Percentiles rank a stretch among this genome's conserved stretches.
Evolutionary conservation across 1,140 invertebrate species (phyloP).

Genomic region (fruit fly (Drosophila melanogaster)): DNA sequence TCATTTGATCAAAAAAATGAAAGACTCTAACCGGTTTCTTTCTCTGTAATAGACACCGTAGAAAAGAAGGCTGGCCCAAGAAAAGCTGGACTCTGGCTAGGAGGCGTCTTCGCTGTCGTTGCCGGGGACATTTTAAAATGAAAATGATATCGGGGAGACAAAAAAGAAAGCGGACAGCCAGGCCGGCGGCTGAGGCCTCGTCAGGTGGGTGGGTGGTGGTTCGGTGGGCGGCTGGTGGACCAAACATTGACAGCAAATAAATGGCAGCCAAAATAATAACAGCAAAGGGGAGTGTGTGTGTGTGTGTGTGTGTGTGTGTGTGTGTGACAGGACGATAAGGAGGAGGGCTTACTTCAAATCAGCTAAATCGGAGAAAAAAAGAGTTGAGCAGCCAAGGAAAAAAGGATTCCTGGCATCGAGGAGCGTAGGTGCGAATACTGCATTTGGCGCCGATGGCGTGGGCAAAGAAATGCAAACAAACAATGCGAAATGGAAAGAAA

Average conservation of each 20-base stretch:
- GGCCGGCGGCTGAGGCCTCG: slow-evolving; percentile 37
- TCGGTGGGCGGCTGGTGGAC: slow-evolving; percentile 22
- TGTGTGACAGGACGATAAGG: slow-evolving; percentile 10
- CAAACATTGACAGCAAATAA: slow-evolving; percentile 83
- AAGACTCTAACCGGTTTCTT: neutral
- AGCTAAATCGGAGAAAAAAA: slow-evolving; percentile 6
- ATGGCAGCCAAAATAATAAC: slow-evolving; percentile 82
- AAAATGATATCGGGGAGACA: slow-evolving; percentile 70
- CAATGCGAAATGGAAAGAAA: slow-evolving; percentile 27
- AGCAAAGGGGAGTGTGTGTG: slow-evolving; percentile 61
- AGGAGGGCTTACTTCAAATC: slow-evolving; percentile 37
- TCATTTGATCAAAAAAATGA: no score
- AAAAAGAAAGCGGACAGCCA: slow-evolving; percentile 34
- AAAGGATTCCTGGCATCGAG: slow-evolving; percentile 48
- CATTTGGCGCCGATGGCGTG: slow-evolving; percentile 60
- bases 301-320: slow-evolving; percentile 7
- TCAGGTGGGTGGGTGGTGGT: slow-evolving; percentile 33
- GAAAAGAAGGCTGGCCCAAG: slow-evolving; percentile 37
- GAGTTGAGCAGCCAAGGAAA: neutral
- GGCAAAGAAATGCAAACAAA: slow-evolving; percentile 42
- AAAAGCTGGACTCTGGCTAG: slow-evolving; percentile 51
- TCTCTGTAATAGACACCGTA: neutral
- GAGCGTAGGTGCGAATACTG: slow-evolving; percentile 31
- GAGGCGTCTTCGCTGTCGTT: slow-evolving; percentile 59
- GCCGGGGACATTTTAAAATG: slow-evolving; percentile 80